phyloP scores from a whole-genome alignment of 2,113 vertebrate genomes.

The Scomber japonicus region DNA sequence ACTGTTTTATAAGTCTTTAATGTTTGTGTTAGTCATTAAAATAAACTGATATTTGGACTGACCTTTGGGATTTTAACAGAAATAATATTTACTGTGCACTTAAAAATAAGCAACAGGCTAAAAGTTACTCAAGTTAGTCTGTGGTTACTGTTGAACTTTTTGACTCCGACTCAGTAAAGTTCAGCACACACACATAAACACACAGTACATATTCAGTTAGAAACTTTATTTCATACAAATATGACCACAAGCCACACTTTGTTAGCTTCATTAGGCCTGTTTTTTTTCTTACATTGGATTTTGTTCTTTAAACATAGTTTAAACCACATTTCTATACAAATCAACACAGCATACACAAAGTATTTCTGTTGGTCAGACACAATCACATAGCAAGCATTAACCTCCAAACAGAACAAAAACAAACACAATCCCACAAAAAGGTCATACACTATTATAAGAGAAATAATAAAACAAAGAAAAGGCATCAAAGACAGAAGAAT shows the following conservation, averaged over 20 bases:
- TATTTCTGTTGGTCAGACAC: constrained; percentile 72
- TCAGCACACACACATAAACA: constrained; percentile 2
- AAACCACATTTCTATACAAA: constrained; percentile 76
- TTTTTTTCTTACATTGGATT: constrained; percentile 58
- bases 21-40: constrained; percentile 29
- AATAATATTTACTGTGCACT: constrained; percentile 11
- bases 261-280: constrained; percentile 62
- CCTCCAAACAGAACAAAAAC: constrained; percentile 59
- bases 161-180: constrained; percentile 16
- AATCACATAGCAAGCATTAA: constrained; percentile 66
- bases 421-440: constrained; percentile 39
- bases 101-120: constrained; percentile 19
- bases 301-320: constrained; percentile 70
- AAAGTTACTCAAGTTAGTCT: not conserved
- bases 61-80: constrained; percentile 18
- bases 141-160: constrained; percentile 36
- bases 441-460: constrained; percentile 31
- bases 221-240: constrained; percentile 83
- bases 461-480: constrained; percentile 65
- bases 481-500: constrained; percentile 69
- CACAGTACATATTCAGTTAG: constrained; percentile 58
- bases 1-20: constrained; percentile 8
- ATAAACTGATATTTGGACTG: constrained; percentile 4
- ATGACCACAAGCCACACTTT: constrained; percentile 68
- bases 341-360: constrained; percentile 76